Evolutionary conservation across 2,113 vertebrate genomes (phyloP), one percentile per base, ranked within the genome.

Genomic region (Xyrauchen texanus): DNA sequence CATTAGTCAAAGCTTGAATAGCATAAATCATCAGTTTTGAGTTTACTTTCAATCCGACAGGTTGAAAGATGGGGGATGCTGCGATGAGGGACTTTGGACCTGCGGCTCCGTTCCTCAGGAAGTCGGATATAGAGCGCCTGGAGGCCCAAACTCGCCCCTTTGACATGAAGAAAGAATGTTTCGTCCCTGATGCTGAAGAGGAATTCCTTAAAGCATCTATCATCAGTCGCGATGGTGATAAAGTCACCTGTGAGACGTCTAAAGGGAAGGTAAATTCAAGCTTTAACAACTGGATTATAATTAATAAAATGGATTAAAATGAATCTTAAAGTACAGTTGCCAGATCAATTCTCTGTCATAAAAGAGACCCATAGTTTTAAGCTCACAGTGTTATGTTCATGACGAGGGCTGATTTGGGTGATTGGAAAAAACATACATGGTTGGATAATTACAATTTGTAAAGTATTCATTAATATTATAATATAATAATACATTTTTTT

Each of bases 161-260:
- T 1, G 92, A 93, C 84, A 91, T 92, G 77, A 92, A 92, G 66
- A 92, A 87, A 0, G 88, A 92, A 66, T 89, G 88, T 63, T 94
- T 92, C 0, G 92, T 94, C 42, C 88, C 90, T 0, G 92, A 94
- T 46, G 81, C 88, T 67, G 91, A 90, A 44, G 88, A 90, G 11
- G 93, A 94, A 77, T 94, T 87, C 0, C 75, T 93, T 47, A 93
- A 93, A 64, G 93, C 90, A 74, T 87, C 81, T 16, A 75, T 94
- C 5, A 0, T 80, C 15, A 88, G 89, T 84, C 87, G 88, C 44
- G 93, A 94, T 3, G 93, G 92, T 44, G 92, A 91, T 82, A 94
- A 93, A 86, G 85, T 90, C 88, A 96, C 94, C 0, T 94, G 90
- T 0, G 93, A 95, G 13, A 96, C 92, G 0, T 91, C 93, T 51